Evolutionary conservation across 2,888 invertebrate species (phyloP), one percentile per base, ranked within the genome.

Genomic region (Dicycla oo): DNA sequence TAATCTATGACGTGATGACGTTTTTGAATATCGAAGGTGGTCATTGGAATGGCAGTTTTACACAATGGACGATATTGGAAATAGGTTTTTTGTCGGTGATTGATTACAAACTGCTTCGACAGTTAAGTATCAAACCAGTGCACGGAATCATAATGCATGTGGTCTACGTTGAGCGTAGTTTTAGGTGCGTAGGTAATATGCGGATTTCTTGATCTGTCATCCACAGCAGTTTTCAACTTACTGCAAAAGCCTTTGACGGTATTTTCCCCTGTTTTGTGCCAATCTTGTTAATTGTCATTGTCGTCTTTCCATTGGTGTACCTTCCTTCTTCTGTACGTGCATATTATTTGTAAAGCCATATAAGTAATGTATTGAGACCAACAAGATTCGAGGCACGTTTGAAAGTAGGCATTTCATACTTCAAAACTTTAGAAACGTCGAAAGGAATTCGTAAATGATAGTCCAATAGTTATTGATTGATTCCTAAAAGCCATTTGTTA

Each of bases 1-100:
- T 85, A 86, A 85, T 64, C 86, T 74, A 64, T 79, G 75, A 82
- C 63, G 83, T 80, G 68, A 51, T 80, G 80, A 61, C 74, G 83
- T 80, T 80, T 80, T 80, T 53, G 80, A 80, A 80, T 83, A 80
- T 75, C 66, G 81, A 80, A 73, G 38, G 54, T 58, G 60, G 49
- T 45, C 51, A 79, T 73, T 62, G 49, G 40, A 75, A 43, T 51
- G 49, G 54, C n/a, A 47, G 45, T 20, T 65, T 47, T 7, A 78
- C 30, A 78, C 57, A 78, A 78, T 78, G 57, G 65, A 54, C n/a
- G 20, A 73, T 79, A 43, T 67, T 61, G 61, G 78, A 53, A 30
- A 61, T 64, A 3, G 45, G 30, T 51, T 62, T 23, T 45, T 20
- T 34, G 43, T 54, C 20, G 54, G 73, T 75, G 30, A 49, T 73